A percentile compares a stretch with the other conserved stretches of the same genome.
Conservation (phyloP, 2,113 vertebrate genomes). For the Pseudois nayaur region DNA sequence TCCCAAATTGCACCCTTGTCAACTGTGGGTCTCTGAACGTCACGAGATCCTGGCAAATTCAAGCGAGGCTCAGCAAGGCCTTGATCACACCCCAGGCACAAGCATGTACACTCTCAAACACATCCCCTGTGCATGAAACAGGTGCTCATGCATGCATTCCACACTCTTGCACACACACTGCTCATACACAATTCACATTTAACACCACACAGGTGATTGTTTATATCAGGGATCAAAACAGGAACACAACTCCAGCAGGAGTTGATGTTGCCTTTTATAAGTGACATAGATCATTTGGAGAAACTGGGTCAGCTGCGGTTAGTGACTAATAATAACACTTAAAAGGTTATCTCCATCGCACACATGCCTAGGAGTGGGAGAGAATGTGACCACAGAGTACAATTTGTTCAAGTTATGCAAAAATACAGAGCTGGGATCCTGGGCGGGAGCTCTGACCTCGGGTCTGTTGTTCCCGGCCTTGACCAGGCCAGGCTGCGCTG, state of each 20-base stretch:
- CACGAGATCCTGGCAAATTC: neutral
- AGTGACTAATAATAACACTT: constrained; percentile 15
- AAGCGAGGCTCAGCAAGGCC: neutral
- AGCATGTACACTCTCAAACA: rapidly evolving
- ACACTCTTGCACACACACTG: no score
- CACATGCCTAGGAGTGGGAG: neutral
- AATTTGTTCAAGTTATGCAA: neutral
- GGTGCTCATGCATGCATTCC: neutral
- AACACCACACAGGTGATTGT: neutral
- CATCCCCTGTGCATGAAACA: no score
- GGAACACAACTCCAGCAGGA: neutral
- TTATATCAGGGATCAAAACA: neutral
- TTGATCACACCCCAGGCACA: rapidly evolving
- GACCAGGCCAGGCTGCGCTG: neutral
- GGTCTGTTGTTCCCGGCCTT: neutral
- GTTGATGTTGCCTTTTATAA: neutral
- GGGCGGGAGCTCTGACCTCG: neutral
- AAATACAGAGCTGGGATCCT: neutral
- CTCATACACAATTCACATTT: neutral
- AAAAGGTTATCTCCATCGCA: neutral
- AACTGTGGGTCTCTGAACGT: neutral
- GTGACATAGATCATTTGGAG: neutral
- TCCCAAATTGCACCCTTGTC: neutral
- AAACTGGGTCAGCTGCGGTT: constrained; percentile 29
- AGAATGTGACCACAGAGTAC: neutral